Percentiles rank a stretch among this genome's conserved stretches.
phyloP scores from a whole-genome alignment of 2,888 invertebrate species.

The Himalopsyche anomala region DNA sequence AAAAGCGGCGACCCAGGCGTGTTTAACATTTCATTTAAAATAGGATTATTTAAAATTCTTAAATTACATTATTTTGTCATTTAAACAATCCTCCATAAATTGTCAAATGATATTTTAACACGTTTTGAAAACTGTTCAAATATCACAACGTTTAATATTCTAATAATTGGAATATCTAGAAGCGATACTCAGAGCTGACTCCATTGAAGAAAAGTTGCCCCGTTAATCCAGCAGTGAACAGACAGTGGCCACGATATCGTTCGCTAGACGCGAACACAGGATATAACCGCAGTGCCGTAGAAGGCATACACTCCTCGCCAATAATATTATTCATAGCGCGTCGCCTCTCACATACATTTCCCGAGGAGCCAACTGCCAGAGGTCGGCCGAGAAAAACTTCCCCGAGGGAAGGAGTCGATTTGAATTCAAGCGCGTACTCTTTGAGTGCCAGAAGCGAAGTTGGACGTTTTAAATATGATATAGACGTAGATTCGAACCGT shows the following conservation, averaged over 20 bases:
- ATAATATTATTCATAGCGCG: slow-evolving; percentile 8
- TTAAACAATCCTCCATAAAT: too few relatives aligned
- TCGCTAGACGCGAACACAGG: background rate
- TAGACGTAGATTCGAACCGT: too few relatives aligned
- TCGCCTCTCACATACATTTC: background rate
- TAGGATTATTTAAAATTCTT: too few relatives aligned
- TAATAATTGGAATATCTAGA: too few relatives aligned
- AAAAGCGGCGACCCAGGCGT: too few relatives aligned
- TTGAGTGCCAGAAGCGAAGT: background rate
- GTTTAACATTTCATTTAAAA: too few relatives aligned
- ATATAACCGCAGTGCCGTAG: background rate
- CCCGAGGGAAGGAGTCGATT: background rate
- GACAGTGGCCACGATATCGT: background rate
- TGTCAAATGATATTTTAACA: too few relatives aligned
- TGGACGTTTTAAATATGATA: background rate
- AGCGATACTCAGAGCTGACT: too few relatives aligned
- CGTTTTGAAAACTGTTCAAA: too few relatives aligned
- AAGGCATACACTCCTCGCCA: background rate
- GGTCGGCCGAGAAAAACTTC: slow-evolving; percentile 7
- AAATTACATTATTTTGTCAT: too few relatives aligned
- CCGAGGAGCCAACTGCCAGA: slow-evolving; percentile 1
- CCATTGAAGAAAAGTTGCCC: too few relatives aligned
- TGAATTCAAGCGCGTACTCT: background rate
- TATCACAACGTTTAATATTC: too few relatives aligned
- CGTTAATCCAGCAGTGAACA: background rate